Percentiles rank a stretch among this genome's conserved stretches.
These are phyloP conservation scores for Cosmia trapezina DNA, from an alignment of 2,888 invertebrate genomes.

Conservation along the genomic window DNA sequence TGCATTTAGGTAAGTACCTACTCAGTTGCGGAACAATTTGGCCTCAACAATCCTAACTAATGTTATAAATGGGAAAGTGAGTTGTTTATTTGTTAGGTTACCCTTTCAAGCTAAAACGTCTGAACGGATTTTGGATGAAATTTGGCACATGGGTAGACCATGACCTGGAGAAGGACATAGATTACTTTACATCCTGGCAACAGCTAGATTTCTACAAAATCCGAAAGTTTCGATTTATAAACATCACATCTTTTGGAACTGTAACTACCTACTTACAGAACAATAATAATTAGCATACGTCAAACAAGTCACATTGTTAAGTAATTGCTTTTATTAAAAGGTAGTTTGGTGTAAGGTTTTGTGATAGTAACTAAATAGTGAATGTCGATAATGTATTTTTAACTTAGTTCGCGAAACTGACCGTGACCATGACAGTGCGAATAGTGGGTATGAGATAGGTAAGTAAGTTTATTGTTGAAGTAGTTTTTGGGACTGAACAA, in stretches of 20 bases:
- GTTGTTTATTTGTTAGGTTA: no score
- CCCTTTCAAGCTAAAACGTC: no score
- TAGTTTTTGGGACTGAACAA: background rate
- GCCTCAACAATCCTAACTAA: no score
- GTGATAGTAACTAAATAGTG: conserved; percentile 57
- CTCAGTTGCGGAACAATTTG: background rate
- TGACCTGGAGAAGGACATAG: no score
- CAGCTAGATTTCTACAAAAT: no score
- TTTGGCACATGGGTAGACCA: no score
- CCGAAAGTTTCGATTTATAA: background rate
- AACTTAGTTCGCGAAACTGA: conserved; percentile 29
- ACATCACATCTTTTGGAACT: background rate
- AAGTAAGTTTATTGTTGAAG: background rate
- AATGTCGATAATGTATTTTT: conserved; percentile 57
- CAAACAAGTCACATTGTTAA: conserved; percentile 13
- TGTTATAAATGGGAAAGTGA: no score
- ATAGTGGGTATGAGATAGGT: background rate
- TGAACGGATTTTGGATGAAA: no score
- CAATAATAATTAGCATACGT: background rate
- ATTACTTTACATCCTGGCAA: no score
- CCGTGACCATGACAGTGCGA: conserved; percentile 47
- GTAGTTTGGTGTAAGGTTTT: conserved; percentile 48
- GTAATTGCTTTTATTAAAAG: conserved; percentile 28
- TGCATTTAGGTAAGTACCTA: background rate
- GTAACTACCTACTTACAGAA: background rate